Evolutionary conservation across 2,888 invertebrate genomes (phyloP).

Genomic region (Gnatocerus cornutus): DNA sequence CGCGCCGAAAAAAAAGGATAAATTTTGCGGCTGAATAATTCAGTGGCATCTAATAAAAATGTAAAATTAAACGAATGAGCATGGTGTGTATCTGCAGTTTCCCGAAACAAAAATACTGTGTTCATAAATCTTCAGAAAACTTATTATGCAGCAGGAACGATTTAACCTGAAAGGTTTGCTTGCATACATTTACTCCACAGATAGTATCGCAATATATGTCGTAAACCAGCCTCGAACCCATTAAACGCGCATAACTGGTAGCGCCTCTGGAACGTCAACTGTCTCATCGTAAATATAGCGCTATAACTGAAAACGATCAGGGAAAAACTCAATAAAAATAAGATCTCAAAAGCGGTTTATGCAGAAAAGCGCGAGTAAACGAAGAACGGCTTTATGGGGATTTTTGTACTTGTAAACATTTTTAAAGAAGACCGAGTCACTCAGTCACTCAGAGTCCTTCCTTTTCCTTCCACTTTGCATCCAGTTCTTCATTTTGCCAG

Average conservation of each 20-base stretch:
- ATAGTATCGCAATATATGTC: slow-evolving; percentile 38
- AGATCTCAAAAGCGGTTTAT: background rate
- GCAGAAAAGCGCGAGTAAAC: too few species aligned
- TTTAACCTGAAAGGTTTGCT: slow-evolving; percentile 36
- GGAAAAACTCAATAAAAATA: background rate
- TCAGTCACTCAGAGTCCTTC: too few species aligned
- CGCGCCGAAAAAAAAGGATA: too few species aligned
- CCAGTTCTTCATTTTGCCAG: too few species aligned
- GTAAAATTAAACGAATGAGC: background rate
- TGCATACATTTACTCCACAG: slow-evolving; percentile 33
- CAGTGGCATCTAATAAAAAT: too few species aligned
- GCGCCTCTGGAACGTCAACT: slow-evolving; percentile 27
- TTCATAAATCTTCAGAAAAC: slow-evolving; percentile 34
- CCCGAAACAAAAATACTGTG: slow-evolving; percentile 6
- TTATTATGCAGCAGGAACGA: slow-evolving; percentile 33
- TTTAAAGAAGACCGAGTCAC: too few species aligned
- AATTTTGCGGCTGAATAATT: too few species aligned
- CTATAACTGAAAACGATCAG: slow-evolving; percentile 20
- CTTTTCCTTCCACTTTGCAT: too few species aligned
- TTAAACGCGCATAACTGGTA: slow-evolving; percentile 41
- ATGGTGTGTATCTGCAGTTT: background rate
- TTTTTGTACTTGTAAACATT: too few species aligned
- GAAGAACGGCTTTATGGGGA: too few species aligned
- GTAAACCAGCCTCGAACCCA: slow-evolving; percentile 40
- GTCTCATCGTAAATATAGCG: slow-evolving; percentile 30